phyloP scores from a whole-genome alignment of 2,113 vertebrate genomes.

The Sialia sialis region DNA sequence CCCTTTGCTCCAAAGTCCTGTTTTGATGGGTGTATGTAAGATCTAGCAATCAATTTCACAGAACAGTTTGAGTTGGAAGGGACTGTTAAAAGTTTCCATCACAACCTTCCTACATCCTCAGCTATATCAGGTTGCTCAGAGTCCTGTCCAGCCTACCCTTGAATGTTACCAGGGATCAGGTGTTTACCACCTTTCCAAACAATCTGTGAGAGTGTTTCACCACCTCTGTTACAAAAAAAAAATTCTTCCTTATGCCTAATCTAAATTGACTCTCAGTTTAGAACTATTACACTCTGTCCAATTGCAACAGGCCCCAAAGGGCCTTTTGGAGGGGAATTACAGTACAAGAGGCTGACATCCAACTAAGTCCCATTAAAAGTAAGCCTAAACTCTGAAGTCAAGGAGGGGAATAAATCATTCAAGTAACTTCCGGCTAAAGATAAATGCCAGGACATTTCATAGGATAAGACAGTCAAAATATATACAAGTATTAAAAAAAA shows the following conservation, averaged over 20 bases:
- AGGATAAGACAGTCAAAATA: neutral
- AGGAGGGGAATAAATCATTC: constrained; percentile 1
- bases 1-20: neutral
- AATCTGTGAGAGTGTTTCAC: neutral
- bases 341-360: neutral
- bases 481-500: neutral
- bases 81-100: neutral
- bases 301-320: neutral
- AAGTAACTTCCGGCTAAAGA: neutral
- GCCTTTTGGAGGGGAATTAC: neutral
- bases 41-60: neutral
- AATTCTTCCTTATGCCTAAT: neutral
- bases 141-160: neutral
- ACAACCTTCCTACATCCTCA: neutral
- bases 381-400: constrained; percentile 7
- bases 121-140: neutral
- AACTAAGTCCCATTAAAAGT: constrained; percentile 11
- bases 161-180: neutral
- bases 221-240: neutral
- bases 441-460: neutral
- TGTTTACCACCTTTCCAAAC: neutral
- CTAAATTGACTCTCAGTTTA: neutral
- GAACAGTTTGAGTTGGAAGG: neutral
- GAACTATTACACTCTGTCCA: neutral
- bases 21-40: neutral